Percentiles rank a stretch among this genome's conserved stretches.
Evolutionary conservation across 35 echinoderm and acorn worm genomes (phyloP).

Genomic region (Ptychodera flava): DNA sequence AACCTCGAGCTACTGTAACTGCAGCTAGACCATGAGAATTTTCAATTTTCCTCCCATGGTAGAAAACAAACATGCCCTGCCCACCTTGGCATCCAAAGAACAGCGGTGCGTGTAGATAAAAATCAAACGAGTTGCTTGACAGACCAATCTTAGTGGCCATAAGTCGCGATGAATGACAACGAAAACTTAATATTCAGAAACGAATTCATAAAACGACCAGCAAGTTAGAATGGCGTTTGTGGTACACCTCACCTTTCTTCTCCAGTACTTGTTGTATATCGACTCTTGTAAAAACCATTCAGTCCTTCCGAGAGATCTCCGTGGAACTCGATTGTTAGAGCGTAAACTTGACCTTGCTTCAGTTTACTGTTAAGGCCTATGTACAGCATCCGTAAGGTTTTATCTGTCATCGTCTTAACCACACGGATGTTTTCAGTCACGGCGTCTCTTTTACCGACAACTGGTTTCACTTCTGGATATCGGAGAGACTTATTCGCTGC

Average conservation of each 20-base stretch:
- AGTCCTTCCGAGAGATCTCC: conserved; percentile 36
- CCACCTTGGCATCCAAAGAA: too few species aligned
- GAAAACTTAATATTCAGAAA: too few species aligned
- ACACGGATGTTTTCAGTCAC: not conserved
- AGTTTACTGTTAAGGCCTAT: conserved; percentile 39
- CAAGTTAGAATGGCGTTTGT: too few species aligned
- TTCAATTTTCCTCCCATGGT: too few species aligned
- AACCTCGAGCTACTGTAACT: too few species aligned
- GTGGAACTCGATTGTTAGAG: conserved; percentile 38
- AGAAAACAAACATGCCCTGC: too few species aligned
- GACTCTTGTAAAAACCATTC: conserved; percentile 71
- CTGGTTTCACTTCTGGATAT: not conserved
- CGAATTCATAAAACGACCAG: too few species aligned
- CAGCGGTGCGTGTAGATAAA: too few species aligned
- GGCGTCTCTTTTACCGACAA: not conserved
- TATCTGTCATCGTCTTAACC: conserved; percentile 11
- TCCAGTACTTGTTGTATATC: conserved; percentile 43
- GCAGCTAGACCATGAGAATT: too few species aligned
- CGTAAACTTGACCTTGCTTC: not conserved
- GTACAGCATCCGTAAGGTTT: conserved; percentile 29
- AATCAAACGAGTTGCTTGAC: too few species aligned
- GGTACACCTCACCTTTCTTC: conserved; percentile 58
- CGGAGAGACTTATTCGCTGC: conserved; percentile 43
- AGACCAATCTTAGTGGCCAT: too few species aligned
- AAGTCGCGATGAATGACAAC: too few species aligned